phyloP scores from a whole-genome alignment of 2,113 vertebrate genomes.

The Larimichthys polyactis region DNA sequence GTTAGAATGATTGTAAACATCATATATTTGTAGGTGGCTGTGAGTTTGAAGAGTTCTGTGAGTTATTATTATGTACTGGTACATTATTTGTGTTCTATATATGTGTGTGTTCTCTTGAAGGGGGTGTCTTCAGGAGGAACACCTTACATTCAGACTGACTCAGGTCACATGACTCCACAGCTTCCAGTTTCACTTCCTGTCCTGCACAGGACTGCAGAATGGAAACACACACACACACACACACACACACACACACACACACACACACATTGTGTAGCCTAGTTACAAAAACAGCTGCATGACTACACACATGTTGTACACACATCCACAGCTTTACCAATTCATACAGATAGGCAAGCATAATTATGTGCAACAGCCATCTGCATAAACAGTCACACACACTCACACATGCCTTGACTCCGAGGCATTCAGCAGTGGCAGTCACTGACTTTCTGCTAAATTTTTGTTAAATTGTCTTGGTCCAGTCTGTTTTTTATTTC shows the following conservation, averaged over 20 bases:
- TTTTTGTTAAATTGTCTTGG: not conserved
- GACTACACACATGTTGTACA: slow-evolving; percentile 3
- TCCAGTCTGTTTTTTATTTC: slow-evolving; percentile 33
- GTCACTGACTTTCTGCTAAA: slow-evolving; percentile 49
- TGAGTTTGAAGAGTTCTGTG: not conserved
- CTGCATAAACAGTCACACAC: not conserved
- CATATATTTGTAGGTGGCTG: not conserved
- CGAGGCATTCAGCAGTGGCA: slow-evolving; percentile 2
- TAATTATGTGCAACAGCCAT: not conserved
- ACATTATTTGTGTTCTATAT: not conserved
- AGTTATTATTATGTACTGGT: not conserved
- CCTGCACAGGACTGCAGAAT: slow-evolving; percentile 15
- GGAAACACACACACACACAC: slow-evolving; percentile 1
- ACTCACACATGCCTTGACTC: slow-evolving; percentile 28
- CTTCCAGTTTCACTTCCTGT: slow-evolving; percentile 76
- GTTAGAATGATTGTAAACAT: not conserved
- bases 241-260: too few relatives aligned
- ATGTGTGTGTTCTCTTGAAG: slow-evolving; percentile 14
- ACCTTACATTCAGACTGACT: slow-evolving; percentile 29
- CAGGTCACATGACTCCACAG: slow-evolving; percentile 55
- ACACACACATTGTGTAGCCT: not conserved
- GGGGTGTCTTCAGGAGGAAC: slow-evolving; percentile 34
- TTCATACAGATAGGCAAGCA: not conserved
- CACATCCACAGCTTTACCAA: not conserved
- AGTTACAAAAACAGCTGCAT: slow-evolving; percentile 1